Base-by-base conservation (phyloP, 1,140 invertebrate species). In the Caenorhabditis briggsae region DNA sequence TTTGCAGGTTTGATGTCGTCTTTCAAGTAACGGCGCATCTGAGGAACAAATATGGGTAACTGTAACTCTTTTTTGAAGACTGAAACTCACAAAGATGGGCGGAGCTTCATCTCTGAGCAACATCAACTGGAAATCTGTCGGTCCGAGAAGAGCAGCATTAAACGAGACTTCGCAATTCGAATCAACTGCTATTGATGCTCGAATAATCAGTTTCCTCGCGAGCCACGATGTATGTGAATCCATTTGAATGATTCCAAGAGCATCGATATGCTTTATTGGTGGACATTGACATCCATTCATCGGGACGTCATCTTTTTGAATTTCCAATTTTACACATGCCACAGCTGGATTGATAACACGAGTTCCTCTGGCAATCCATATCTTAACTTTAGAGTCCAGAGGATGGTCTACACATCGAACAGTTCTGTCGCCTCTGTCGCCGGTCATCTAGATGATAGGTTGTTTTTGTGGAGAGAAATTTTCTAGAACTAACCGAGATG, bases 251-350 rank as follows among this genome's bases (percentile, higher is more conserved):
- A 58, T 58, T 7, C 18, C 56, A 14, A 1, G 1, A n/a, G 16
- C 16, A 58, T n/a, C 18, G 18, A 58, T 58, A n/a, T 58, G n/a
- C 18, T 58, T 14, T n/a, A 58, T 58, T n/a, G 12, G 18, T 58
- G 56, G 56, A 58, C 56, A 58, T 18, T 16, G 16, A 58, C 56
- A 58, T 58, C 56, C 56, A 58, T 58, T 58, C 56, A 58, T 58
- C 1, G 16, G 16, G 18, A 58, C n/a, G 6, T 14, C 14, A 7
- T 14, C 16, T n/a, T 7, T 58, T 14, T 58, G 9, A 16, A 53
- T n/a, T n/a, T 58, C 18, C 16, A 58, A 2, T 14, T n/a, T 14
- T 3, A 58, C 56, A 58, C 56, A 58, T 0, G 56, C 12, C 1
- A 7, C 56, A 58, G 56, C 56, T n/a, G 56, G 56, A 58, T 7